Conservation (phyloP, 2,888 invertebrate genomes). For the Synanthedon vespiformis region DNA sequence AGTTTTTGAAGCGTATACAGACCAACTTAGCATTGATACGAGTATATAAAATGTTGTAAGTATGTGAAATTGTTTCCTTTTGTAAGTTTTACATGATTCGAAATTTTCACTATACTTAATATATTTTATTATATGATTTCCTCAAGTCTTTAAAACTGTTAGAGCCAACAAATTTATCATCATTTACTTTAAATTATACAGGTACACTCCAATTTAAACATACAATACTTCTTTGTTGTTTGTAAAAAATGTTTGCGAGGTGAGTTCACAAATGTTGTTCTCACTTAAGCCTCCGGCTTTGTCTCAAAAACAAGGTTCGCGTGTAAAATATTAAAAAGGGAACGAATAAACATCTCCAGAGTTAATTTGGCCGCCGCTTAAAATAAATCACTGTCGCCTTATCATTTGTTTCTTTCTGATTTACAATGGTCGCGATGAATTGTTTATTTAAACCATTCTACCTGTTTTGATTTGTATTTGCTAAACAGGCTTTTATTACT, state of each 20-base stretch:
- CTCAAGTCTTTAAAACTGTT: too few relatives aligned
- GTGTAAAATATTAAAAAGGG: constrained; percentile 39
- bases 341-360: constrained; percentile 30
- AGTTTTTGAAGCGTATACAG: too few relatives aligned
- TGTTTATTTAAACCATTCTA: constrained; percentile 3
- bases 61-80: not conserved
- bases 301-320: constrained; percentile 21
- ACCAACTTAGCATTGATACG: not conserved
- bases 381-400: constrained; percentile 35
- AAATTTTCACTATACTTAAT: not conserved
- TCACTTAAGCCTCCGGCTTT: constrained; percentile 19
- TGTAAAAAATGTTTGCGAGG: constrained; percentile 6
- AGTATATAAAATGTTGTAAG: not conserved
- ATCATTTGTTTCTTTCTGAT: constrained; percentile 20
- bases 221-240: not conserved
- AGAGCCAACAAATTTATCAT: not conserved
- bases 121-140: too few relatives aligned
- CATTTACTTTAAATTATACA: not conserved
- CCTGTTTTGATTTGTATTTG: too few relatives aligned
- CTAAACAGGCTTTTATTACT: too few relatives aligned
- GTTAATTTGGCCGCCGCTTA: constrained; percentile 36
- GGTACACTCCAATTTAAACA: not conserved
- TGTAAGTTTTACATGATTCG: not conserved
- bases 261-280: constrained; percentile 23
- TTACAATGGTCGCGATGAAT: constrained; percentile 7